These are phyloP conservation scores for Pogonomyrmex californicus DNA, from an alignment of 1,140 invertebrate genomes.

Conservation along the genomic window DNA sequence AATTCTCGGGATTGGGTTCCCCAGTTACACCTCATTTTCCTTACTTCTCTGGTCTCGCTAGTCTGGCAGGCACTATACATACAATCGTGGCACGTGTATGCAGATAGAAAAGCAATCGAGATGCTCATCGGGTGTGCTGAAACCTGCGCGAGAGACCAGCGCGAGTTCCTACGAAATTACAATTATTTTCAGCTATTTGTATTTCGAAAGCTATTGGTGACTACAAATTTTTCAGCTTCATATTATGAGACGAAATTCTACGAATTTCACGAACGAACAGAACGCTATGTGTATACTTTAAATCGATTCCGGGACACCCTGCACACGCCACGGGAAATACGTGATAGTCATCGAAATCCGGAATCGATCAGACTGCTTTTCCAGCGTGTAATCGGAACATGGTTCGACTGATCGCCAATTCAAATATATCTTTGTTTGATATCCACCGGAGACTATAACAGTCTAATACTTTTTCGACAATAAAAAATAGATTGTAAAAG, in stretches of 20 bases:
- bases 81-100: constrained; percentile 18
- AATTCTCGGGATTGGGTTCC: constrained; percentile 2
- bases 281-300: not conserved
- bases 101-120: not conserved
- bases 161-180: not conserved
- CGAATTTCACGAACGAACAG: not conserved
- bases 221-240: not conserved
- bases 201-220: not conserved
- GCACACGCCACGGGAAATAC: constrained; percentile 16
- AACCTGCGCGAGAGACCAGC: not conserved
- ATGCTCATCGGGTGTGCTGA: not conserved
- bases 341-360: constrained; percentile 51
- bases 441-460: not conserved
- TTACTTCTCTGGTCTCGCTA: constrained; percentile 7
- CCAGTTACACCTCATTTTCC: constrained; percentile 46
- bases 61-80: not conserved
- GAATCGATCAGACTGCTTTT: constrained; percentile 40
- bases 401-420: constrained; percentile 37
- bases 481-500: constrained; percentile 2
- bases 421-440: constrained; percentile 30
- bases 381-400: constrained; percentile 30
- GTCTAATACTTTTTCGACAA: not conserved
- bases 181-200: not conserved
- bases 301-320: not conserved
- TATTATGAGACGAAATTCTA: not conserved